Evolutionary conservation across 2,888 invertebrate genomes (phyloP), one percentile per base, ranked within the genome.

Genomic region (Lasioglossum oenotherae): DNA sequence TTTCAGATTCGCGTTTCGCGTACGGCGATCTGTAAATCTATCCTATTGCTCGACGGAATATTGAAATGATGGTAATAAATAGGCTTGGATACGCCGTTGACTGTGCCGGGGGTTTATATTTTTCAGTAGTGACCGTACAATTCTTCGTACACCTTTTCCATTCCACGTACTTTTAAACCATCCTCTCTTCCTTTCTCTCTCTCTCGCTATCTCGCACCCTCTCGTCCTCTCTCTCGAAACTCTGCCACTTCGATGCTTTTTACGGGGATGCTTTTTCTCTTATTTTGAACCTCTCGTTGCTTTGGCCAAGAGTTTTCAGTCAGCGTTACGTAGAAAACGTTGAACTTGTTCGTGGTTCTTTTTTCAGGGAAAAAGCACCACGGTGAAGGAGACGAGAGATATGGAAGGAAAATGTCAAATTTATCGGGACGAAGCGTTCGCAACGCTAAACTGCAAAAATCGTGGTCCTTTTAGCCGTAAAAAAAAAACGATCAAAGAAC

Each of bases 241-340:
- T 90, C 89, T 92, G 91, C 91, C 91, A 92, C 92, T 92, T 91
- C 89, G 91, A 92, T 90, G 92, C 93, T 93, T 92, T 93, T 90
- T 90, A 90, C 89, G 91, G 89, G 27, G 86, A 87, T 88, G 87
- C 84, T 89, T 91, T 74, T 87, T 83, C 86, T 86, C 81, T 87
- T 86, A 86, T 90, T 90, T 91, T 88, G 84, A 90, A 92, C 92
- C 90, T 91, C 91, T 82, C 92, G 92, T 90, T 88, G 88, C 87
- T 84, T 85, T 84, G 88, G 86, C 85, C 85, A 84, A 88, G 86
- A 91, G 90, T 88, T 91, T 88, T 86, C 89, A 92, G 91, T 92
- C 90, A 91, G 91, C 89, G 88, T 82, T 85, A 81, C 87, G 89
- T 92, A 91, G 92, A 91, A 92, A 92, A 90, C 90, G 89, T 90